Conservation (phyloP, 2,888 invertebrate genomes). For the Siphonodentalium dalli region DNA sequence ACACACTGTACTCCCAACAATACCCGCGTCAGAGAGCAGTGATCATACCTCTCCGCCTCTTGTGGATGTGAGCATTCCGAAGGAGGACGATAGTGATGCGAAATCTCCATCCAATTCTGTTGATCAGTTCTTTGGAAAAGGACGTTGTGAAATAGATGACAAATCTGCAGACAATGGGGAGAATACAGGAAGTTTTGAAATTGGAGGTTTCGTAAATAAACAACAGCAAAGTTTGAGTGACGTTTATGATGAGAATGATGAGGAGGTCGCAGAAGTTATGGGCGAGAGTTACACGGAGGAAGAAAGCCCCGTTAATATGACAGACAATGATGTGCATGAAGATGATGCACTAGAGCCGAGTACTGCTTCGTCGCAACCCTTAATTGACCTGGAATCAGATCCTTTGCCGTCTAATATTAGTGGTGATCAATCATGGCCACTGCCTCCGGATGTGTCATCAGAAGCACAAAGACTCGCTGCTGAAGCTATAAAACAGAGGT, state of each 20-base stretch:
- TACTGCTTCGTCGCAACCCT: too few relatives aligned
- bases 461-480: conserved; percentile 33
- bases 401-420: conserved; percentile 19
- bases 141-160: too few relatives aligned
- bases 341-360: neutral
- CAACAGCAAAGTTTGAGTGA: conserved; percentile 21
- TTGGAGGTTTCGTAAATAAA: conserved; percentile 27
- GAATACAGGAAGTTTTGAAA: conserved; percentile 39
- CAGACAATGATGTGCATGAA: conserved; percentile 2
- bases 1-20: too few relatives aligned
- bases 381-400: neutral
- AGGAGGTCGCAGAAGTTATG: conserved; percentile 48
- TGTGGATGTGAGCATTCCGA: conserved; percentile 27
- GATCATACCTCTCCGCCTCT: neutral
- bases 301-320: conserved; percentile 17
- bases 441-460: conserved; percentile 49
- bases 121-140: too few relatives aligned
- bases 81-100: too few relatives aligned
- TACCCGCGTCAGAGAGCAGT: too few relatives aligned
- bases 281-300: conserved; percentile 32
- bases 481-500: conserved; percentile 27
- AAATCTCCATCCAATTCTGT: too few relatives aligned
- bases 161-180: conserved; percentile 28
- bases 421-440: conserved; percentile 48
- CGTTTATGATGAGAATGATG: conserved; percentile 51